Base-by-base conservation (phyloP, 2,888 invertebrate genomes). In the Lepidocyrtinus sp. region DNA sequence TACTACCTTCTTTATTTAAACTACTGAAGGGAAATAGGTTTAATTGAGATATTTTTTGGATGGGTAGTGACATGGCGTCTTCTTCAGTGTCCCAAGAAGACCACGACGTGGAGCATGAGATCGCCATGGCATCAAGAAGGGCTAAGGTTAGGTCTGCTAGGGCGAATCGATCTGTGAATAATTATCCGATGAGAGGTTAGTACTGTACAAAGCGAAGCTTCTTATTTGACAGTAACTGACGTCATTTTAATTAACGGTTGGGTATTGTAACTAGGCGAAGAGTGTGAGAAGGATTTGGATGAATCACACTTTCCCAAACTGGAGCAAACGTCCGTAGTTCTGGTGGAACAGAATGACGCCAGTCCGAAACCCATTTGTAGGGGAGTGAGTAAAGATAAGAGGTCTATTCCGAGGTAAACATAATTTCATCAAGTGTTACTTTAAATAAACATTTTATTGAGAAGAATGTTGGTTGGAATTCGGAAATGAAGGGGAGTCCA, bases 81-180 rank as follows among this genome's bases (percentile, higher is more conserved):
- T 91, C 91, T 85, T 91, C 91, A 27, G 90, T 91, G 65, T 91
- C 91, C 85, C 91, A 91, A 86, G 91, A 91, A 86, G 86, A 86
- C 63, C 86, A 85, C 72, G 91, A 91, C 86, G 89, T 91, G 74
- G 91, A 91, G 83, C 90, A 91, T 83, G 91, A 91, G 83, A 90
- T 90, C 82, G 91, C 91, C 80, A 87, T 90, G 55, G 89, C 89
- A n/a, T 89, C 90, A 1, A 88, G 91, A n/a, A 88, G 91, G 78
- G 90, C 90, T 27, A 89, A 90, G 69, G 90, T 91, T 70, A 88
- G 91, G 72, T 90, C 90, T 1, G 89, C 91, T 0, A 88, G 91
- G 73, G 90, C 90, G 12, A 87, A 85, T 75, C 81, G 91, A 17
- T 87, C 89, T 45, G 87, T 87, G 12, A 88, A 87, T 74, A 85